Conservation (phyloP, 2,888 invertebrate species). For the Andrena praecox region DNA sequence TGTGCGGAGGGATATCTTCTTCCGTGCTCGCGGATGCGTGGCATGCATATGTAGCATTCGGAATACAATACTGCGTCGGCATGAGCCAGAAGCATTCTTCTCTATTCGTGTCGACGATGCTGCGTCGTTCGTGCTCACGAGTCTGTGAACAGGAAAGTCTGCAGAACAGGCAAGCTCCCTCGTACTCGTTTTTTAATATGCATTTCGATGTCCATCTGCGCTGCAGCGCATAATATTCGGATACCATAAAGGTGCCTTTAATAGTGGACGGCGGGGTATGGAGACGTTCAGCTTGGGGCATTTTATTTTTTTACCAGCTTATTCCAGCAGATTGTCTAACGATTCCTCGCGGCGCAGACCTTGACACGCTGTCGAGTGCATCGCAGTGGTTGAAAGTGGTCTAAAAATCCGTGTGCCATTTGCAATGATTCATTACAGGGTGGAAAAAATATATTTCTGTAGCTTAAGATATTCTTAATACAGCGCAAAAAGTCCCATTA, state of each 20-base stretch:
- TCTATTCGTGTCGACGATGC: conserved; percentile 19
- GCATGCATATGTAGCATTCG: conserved; percentile 7
- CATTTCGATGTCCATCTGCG: neutral
- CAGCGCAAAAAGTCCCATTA: no score
- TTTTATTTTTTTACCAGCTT: no score
- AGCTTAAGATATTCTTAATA: no score
- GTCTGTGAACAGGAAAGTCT: neutral
- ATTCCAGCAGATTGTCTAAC: no score
- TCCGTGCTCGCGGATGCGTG: conserved; percentile 7
- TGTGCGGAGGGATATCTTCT: neutral
- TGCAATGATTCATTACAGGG: no score
- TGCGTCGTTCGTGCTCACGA: neutral
- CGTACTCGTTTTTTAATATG: neutral
- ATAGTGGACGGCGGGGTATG: no score
- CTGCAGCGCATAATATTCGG: neutral
- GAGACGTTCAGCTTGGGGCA: no score
- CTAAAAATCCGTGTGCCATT: neutral
- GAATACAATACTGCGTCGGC: conserved; percentile 32
- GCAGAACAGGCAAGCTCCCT: neutral
- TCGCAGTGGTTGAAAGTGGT: neutral
- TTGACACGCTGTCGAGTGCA: no score
- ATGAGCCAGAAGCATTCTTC: conserved; percentile 32
- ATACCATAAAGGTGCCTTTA: no score
- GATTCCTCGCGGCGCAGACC: no score
- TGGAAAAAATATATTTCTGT: no score